These are phyloP conservation scores for Lophochroa leadbeateri DNA, from an alignment of 2,113 vertebrate genomes.

Conservation along the genomic window DNA sequence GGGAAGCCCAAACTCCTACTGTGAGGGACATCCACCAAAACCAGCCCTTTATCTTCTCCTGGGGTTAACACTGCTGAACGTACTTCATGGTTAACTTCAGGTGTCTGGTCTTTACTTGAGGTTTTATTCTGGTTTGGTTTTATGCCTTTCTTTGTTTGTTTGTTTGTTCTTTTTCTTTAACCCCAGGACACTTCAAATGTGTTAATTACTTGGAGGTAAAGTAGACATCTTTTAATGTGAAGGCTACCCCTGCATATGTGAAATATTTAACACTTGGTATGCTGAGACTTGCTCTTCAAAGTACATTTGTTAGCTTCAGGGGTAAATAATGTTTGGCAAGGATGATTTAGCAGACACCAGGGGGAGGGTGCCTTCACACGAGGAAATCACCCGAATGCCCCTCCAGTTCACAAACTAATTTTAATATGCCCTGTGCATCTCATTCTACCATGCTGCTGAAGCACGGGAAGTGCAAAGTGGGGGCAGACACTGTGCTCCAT, in stretches of 20 bases:
- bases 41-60: background rate
- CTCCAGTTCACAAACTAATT: background rate
- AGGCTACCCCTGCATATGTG: slow-evolving; percentile 40
- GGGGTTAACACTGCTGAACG: background rate
- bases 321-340: slow-evolving; percentile 62
- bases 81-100: background rate
- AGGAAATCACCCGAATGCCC: slow-evolving; percentile 22
- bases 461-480: background rate
- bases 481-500: background rate
- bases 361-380: background rate
- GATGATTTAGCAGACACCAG: slow-evolving; percentile 17
- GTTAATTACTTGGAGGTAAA: slow-evolving; percentile 21
- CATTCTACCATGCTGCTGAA: background rate
- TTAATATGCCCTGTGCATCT: background rate
- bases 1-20: background rate
- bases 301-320: slow-evolving; percentile 41
- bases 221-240: slow-evolving; percentile 44
- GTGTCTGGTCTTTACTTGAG: background rate
- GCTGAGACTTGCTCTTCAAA: slow-evolving; percentile 68
- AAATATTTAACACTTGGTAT: slow-evolving; percentile 63
- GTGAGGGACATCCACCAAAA: background rate
- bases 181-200: slow-evolving; percentile 33
- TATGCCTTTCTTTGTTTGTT: background rate
- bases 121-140: background rate
- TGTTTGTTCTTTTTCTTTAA: background rate